Evolutionary conservation across 2,797 vertebrate species (phyloP), one percentile per base, ranked within the genome.

Genomic region (Eulemur coronatus): DNA sequence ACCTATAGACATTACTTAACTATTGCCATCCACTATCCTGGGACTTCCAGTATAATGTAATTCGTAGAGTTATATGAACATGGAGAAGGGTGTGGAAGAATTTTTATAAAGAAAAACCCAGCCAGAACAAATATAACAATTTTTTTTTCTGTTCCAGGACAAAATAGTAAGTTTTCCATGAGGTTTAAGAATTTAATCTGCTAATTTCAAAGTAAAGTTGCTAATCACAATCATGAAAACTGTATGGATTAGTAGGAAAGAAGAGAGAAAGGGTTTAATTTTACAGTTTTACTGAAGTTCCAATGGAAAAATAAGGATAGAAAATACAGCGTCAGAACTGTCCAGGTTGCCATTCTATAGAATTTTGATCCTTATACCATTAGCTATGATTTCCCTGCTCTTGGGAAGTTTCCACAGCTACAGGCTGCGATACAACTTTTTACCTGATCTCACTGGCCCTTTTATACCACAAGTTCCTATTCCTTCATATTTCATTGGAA

Each of bases 181-280:
- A 88, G 30, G 76, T 97, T 84, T 88, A 90, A 96, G 78, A 94
- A 55, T 91, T 24, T 85, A 35, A 48, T 69, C 65, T 93, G 24
- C 41, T 73, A 63, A 57, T 92, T 96, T 94, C 73, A 76, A 89
- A 91, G 91, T 81, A 70, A 67, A 87, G 67, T 76, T 84, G 33
- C 70, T 85, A 84, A 69, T 97, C 48, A 41, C 11, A 61, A 24
- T 72, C 63, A 38, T 28, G 3, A 22, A 72, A 85, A 89, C 4
- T 67, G 3, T 50, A 59, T 85, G 38, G 11, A 57, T 38, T 70
- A 81, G 41, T 92, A 11, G 10, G 38, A 65, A 14, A 70, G 43
- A 88, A 89, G 35, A 69, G 48, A 81, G 4, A 87, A 87, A 78
- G 20, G 15, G 10, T 61, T 97, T 80, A 88, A 48, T 86, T 85